A percentile compares a stretch with the other conserved stretches of the same genome.
Evolutionary conservation across 2,113 vertebrate species (phyloP).

Genomic region (Platycercus adscitus): DNA sequence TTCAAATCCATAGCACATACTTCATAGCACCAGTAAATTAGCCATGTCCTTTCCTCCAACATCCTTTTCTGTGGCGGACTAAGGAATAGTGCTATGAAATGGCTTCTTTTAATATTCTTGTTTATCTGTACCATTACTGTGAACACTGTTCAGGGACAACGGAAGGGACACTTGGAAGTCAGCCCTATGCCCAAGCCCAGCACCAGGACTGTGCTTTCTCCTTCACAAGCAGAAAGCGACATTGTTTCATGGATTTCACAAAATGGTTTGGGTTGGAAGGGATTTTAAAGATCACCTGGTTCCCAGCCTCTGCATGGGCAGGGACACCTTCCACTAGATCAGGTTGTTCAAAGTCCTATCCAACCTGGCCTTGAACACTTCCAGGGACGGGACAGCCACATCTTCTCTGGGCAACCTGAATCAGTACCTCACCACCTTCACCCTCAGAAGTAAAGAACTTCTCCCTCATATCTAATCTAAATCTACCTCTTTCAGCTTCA

Average conservation of each 20-base stretch:
- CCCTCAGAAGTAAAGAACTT: background rate
- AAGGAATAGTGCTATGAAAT: background rate
- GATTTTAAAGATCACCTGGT: background rate
- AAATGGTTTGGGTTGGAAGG: background rate
- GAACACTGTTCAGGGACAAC: fast-evolving
- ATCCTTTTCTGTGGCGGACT: background rate
- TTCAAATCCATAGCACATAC: background rate
- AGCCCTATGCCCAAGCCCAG: background rate
- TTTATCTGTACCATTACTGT: background rate
- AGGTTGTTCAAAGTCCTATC: background rate
- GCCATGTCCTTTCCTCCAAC: background rate
- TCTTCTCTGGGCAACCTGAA: background rate
- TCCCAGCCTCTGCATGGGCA: background rate
- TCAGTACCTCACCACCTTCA: background rate
- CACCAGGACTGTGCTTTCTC: background rate
- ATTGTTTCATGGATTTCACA: background rate
- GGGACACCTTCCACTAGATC: background rate
- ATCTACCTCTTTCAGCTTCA: background rate
- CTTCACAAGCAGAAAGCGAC: background rate
- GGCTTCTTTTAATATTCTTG: background rate
- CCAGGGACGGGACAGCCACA: background rate
- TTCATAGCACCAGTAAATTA: background rate
- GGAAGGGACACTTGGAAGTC: background rate
- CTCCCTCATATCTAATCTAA: background rate
- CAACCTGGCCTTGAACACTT: background rate